Evolutionary conservation across 2,888 invertebrate species (phyloP).

Genomic region (Idaea aversata): DNA sequence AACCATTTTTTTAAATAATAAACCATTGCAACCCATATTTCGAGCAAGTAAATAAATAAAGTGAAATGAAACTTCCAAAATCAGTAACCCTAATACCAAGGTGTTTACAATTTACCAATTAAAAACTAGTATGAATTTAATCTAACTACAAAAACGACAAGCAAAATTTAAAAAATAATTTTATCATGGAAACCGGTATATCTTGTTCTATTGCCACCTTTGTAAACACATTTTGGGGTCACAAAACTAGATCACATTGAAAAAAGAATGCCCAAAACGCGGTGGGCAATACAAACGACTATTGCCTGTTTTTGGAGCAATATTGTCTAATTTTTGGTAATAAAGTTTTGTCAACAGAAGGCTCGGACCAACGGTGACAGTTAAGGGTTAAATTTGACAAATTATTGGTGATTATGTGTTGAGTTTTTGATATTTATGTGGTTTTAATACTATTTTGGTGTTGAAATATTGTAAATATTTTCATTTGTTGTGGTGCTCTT

Average conservation of each 20-base stretch:
- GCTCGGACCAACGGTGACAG: constrained; percentile 55
- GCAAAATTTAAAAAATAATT: constrained; percentile 27
- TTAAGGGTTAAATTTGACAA: constrained; percentile 72
- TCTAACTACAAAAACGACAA: constrained; percentile 18
- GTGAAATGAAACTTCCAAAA: too few species aligned
- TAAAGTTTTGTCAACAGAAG: constrained; percentile 78
- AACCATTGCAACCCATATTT: too few species aligned
- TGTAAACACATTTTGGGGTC: constrained; percentile 62
- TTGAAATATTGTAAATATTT: constrained; percentile 19
- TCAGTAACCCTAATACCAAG: too few species aligned
- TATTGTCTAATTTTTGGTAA: constrained; percentile 79
- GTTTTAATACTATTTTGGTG: constrained; percentile 32
- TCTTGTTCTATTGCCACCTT: constrained; percentile 62
- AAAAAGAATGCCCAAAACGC: constrained; percentile 50
- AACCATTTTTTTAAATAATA: too few species aligned
- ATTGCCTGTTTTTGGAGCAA: constrained; percentile 67
- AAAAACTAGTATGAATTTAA: constrained; percentile 18
- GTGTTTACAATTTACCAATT: background rate
- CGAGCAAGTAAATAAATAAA: too few species aligned
- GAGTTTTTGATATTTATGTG: constrained; percentile 30
- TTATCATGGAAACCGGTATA: constrained; percentile 51
- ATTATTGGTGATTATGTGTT: constrained; percentile 61
- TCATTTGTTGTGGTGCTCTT: constrained; percentile 5
- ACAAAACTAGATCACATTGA: constrained; percentile 72
- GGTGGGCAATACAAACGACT: constrained; percentile 62